phyloP scores from a whole-genome alignment of 2,797 vertebrate genomes.

The Pelodytes ibericus region DNA sequence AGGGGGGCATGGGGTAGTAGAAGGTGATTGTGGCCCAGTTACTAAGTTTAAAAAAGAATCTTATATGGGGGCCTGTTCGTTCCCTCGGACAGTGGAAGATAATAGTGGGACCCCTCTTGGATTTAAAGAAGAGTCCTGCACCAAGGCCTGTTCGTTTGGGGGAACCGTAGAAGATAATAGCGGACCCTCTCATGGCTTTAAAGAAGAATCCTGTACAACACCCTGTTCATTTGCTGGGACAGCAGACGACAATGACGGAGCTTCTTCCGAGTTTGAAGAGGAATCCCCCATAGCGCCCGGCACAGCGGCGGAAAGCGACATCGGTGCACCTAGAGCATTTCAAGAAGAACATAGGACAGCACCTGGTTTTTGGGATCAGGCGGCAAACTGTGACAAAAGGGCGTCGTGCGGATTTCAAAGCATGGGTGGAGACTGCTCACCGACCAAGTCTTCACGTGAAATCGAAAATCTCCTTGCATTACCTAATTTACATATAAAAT shows the following conservation, averaged over 20 bases:
- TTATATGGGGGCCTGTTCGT: background rate
- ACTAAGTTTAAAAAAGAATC: background rate
- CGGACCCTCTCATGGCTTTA: background rate
- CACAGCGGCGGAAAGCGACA: background rate
- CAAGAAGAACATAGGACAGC: background rate
- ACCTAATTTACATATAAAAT: background rate
- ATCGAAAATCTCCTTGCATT: background rate
- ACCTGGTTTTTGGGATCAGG: background rate
- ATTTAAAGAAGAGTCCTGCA: background rate
- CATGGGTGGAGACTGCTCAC: background rate
- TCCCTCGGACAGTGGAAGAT: background rate
- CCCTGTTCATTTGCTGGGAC: slow-evolving; percentile 7
- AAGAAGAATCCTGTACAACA: slow-evolving; percentile 15
- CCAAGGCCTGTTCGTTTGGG: background rate
- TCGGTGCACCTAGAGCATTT: background rate
- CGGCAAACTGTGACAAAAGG: background rate
- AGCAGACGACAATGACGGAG: background rate
- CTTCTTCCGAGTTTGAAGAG: background rate
- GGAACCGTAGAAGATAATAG: background rate
- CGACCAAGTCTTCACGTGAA: background rate
- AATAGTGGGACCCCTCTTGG: background rate
- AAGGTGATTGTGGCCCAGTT: background rate
- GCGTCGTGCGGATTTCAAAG: background rate
- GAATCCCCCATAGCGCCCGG: background rate
- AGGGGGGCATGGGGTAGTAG: background rate